A percentile compares a stretch with the other conserved stretches of the same genome.
These are phyloP conservation scores for Helleia helle DNA, from an alignment of 2,888 invertebrate species.

Conservation along the genomic window DNA sequence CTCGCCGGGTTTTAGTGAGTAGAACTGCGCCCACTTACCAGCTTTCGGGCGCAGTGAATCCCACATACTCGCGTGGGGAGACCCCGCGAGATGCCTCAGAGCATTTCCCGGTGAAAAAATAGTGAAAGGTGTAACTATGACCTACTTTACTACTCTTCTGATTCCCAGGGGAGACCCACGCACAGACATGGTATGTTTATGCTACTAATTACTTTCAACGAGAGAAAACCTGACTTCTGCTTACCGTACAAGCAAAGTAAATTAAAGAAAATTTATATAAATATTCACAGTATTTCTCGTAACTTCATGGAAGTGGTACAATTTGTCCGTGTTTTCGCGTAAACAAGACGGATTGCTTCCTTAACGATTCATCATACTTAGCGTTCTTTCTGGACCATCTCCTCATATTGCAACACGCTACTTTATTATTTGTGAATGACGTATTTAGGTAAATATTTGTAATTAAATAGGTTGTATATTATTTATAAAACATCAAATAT, in stretches of 20 bases:
- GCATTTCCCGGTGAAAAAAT: too few relatives aligned
- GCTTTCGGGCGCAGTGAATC: too few relatives aligned
- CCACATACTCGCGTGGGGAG: too few relatives aligned
- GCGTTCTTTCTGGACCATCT: constrained; percentile 14
- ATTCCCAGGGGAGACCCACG: too few relatives aligned
- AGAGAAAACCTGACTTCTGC: neutral
- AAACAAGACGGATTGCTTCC: constrained; percentile 37
- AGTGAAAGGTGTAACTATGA: too few relatives aligned
- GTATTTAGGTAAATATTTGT: neutral
- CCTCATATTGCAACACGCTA: constrained; percentile 5
- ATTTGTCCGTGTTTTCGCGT: constrained; percentile 27
- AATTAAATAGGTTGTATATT: neutral
- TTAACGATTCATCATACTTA: constrained; percentile 31
- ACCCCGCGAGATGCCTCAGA: too few relatives aligned
- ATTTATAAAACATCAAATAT: too few relatives aligned
- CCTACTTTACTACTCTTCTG: too few relatives aligned
- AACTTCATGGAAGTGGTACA: constrained; percentile 16
- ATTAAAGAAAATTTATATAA: neutral
- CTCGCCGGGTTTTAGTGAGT: too few relatives aligned
- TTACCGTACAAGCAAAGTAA: neutral
- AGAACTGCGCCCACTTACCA: too few relatives aligned
- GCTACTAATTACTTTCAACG: too few relatives aligned
- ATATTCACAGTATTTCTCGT: neutral
- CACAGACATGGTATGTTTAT: too few relatives aligned
- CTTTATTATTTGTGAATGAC: constrained; percentile 9